Evolutionary conservation across 2,888 invertebrate genomes (phyloP).

Genomic region (Hemicrepidius hirtus): DNA sequence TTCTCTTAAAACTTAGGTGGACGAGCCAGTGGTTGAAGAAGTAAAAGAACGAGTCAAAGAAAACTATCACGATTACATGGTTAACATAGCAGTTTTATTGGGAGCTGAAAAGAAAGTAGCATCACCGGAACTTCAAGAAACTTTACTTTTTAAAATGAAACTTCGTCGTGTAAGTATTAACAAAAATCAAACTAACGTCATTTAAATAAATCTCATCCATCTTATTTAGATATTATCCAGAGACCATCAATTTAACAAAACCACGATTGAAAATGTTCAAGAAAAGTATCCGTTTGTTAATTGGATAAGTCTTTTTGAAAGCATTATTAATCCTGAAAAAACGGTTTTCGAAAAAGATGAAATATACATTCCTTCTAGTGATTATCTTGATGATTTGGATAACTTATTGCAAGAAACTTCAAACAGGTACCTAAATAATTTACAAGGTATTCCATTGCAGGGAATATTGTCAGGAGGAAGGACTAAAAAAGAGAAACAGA

Average conservation of each 20-base stretch:
- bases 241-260: slow-evolving; percentile 24
- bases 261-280: slow-evolving; percentile 38
- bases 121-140: slow-evolving; percentile 15
- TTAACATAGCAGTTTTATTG: slow-evolving; percentile 7
- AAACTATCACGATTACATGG: slow-evolving; percentile 34
- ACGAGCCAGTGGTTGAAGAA: slow-evolving; percentile 15
- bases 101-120: slow-evolving; percentile 20
- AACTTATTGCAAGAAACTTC: slow-evolving; percentile 29
- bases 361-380: slow-evolving; percentile 41
- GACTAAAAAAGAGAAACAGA: too few species aligned
- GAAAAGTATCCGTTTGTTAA: slow-evolving; percentile 34
- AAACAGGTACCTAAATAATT: slow-evolving; percentile 31
- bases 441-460: neutral
- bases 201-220: neutral
- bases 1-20: slow-evolving; percentile 15
- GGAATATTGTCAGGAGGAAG: too few species aligned
- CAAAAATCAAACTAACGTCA: too few species aligned
- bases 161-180: slow-evolving; percentile 11
- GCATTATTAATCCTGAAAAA: slow-evolving; percentile 39
- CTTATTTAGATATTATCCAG: slow-evolving; percentile 39
- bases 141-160: slow-evolving; percentile 23
- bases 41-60: slow-evolving; percentile 29
- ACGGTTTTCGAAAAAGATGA: slow-evolving; percentile 21
- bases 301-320: slow-evolving; percentile 41
- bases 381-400: slow-evolving; percentile 31